Conservation (phyloP, 2,797 vertebrate species). For the Sebastes taczanowskii region DNA sequence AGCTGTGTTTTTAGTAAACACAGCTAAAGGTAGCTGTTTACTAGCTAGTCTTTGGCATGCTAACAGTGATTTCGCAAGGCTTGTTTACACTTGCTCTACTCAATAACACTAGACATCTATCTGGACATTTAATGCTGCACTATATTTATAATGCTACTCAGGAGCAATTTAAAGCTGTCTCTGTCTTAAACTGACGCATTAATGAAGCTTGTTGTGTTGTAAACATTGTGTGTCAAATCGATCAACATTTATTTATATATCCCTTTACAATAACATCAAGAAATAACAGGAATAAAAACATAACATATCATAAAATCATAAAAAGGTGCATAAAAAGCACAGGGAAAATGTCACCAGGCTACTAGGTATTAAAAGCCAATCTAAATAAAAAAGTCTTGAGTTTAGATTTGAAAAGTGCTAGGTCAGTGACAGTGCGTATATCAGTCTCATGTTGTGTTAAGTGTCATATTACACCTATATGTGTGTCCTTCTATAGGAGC, state of each 20-base stretch:
- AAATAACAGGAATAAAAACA: too few relatives aligned
- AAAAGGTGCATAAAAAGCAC: too few relatives aligned
- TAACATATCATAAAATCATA: too few relatives aligned
- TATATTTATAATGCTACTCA: not conserved
- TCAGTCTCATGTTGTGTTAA: constrained; percentile 19
- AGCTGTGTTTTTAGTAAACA: constrained; percentile 2
- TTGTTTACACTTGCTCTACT: not conserved
- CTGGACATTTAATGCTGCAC: not conserved
- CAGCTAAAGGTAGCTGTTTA: not conserved
- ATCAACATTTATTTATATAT: too few relatives aligned
- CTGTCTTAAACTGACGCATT: not conserved
- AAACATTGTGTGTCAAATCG: not conserved
- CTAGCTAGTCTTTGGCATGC: constrained; percentile 4
- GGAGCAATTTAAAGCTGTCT: not conserved
- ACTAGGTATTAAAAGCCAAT: too few relatives aligned
- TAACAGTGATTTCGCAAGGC: constrained; percentile 31
- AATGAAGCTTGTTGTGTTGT: not conserved
- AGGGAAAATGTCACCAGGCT: too few relatives aligned
- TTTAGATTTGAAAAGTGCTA: too few relatives aligned
- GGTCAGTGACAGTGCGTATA: too few relatives aligned
- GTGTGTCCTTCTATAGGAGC: constrained; percentile 41
- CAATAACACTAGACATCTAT: not conserved
- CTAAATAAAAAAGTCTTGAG: too few relatives aligned
- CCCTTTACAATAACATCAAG: too few relatives aligned
- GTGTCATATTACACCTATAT: too few relatives aligned